These are phyloP conservation scores for Plecturocebus donacophilus DNA, from an alignment of 2,113 vertebrate species.

Conservation along the genomic window DNA sequence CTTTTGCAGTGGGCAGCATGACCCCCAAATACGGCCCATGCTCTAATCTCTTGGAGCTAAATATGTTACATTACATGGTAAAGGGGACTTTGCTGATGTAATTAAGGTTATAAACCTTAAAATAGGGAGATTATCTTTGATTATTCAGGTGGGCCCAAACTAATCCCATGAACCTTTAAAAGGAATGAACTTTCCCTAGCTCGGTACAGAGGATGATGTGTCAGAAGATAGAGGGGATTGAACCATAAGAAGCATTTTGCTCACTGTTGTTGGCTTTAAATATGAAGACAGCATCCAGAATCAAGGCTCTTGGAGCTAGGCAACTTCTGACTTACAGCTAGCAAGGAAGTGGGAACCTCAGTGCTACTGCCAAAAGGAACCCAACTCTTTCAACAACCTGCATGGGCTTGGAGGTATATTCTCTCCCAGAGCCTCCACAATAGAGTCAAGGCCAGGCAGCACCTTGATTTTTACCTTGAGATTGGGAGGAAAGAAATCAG, in stretches of 20 bases:
- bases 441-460: neutral
- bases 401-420: neutral
- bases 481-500: neutral
- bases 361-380: neutral
- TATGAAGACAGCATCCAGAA: neutral
- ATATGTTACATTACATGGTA: conserved; percentile 9
- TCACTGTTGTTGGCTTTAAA: neutral
- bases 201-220: neutral
- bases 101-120: neutral
- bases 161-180: neutral
- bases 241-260: neutral
- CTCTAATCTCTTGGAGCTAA: neutral
- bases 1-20: neutral
- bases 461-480: neutral
- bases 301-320: neutral
- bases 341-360: neutral
- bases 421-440: neutral
- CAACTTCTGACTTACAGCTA: neutral
- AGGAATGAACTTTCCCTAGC: neutral
- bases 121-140: neutral
- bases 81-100: neutral
- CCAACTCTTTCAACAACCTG: neutral
- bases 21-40: neutral
- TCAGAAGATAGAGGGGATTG: neutral
- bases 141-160: neutral